Evolutionary conservation across 92 coral and sea anemone species (phyloP).

Genomic region (Anthopleura xanthogrammica): DNA sequence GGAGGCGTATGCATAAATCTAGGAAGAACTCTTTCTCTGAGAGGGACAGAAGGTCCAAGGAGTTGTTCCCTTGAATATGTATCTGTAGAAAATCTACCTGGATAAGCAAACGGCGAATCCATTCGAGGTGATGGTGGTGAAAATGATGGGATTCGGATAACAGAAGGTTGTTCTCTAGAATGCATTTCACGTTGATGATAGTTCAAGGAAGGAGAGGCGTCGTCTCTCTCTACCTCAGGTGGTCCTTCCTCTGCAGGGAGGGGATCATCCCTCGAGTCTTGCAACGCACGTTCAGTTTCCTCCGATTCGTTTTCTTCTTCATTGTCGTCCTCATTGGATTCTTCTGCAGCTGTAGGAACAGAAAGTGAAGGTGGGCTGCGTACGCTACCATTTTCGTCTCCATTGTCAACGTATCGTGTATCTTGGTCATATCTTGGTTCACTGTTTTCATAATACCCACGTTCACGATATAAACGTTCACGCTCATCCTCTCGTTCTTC

Average conservation of each 20-base stretch:
- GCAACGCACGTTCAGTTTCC: constrained; percentile 28
- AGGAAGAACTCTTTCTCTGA: constrained; percentile 16
- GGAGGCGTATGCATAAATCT: constrained; percentile 4
- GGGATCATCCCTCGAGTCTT: constrained; percentile 45
- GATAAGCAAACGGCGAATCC: constrained; percentile 12
- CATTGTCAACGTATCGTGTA: background rate
- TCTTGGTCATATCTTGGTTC: background rate
- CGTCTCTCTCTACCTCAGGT: constrained; percentile 41
- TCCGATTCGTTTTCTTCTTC: constrained; percentile 45
- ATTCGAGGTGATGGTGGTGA: constrained; percentile 3
- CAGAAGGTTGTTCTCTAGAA: constrained; percentile 26
- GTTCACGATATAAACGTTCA: constrained; percentile 5
- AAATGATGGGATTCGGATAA: constrained; percentile 23
- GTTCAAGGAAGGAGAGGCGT: constrained; percentile 17
- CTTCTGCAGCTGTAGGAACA: constrained; percentile 22
- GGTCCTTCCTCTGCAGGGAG: constrained; percentile 25
- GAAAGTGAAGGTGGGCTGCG: constrained; percentile 19
- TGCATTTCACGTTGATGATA: constrained; percentile 17
- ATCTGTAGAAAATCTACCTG: constrained; percentile 12
- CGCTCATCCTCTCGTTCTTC: constrained; percentile 17
- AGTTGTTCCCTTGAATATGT: constrained; percentile 39
- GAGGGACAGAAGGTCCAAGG: constrained; percentile 11
- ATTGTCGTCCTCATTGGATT: constrained; percentile 52
- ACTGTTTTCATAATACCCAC: constrained; percentile 5
- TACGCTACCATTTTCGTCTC: constrained; percentile 21